phyloP scores from a whole-genome alignment of 2,113 vertebrate species.

The Brachypodius melanocephalos region DNA sequence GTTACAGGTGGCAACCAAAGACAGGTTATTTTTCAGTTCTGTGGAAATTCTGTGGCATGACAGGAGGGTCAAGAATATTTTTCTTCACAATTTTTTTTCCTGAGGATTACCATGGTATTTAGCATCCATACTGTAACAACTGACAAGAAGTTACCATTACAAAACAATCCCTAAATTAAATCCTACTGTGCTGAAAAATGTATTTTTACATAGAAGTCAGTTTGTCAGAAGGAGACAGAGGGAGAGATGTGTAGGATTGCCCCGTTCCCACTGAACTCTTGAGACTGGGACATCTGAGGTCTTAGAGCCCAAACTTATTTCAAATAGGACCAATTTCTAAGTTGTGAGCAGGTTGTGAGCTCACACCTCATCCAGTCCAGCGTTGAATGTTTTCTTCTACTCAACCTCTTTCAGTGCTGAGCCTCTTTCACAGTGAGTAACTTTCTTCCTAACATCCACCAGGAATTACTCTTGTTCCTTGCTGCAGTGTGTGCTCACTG shows the following conservation, averaged over 20 bases:
- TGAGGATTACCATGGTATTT: background rate
- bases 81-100: background rate
- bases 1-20: background rate
- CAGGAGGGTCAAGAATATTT: background rate
- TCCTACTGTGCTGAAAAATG: background rate
- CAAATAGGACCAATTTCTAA: background rate
- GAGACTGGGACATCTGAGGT: background rate
- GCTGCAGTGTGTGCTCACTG: background rate
- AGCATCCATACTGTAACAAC: background rate
- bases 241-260: background rate
- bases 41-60: background rate
- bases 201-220: background rate
- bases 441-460: background rate
- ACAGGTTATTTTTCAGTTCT: background rate
- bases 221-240: background rate
- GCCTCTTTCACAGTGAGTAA: background rate
- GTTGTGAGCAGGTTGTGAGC: background rate
- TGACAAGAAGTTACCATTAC: background rate
- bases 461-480: background rate
- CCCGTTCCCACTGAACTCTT: background rate
- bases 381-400: background rate
- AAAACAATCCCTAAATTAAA: background rate
- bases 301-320: background rate
- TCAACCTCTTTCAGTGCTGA: background rate
- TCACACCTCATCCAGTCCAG: background rate